Evolutionary conservation across 2,797 vertebrate species (phyloP).

Genomic region (Hydrolagus colliei): DNA sequence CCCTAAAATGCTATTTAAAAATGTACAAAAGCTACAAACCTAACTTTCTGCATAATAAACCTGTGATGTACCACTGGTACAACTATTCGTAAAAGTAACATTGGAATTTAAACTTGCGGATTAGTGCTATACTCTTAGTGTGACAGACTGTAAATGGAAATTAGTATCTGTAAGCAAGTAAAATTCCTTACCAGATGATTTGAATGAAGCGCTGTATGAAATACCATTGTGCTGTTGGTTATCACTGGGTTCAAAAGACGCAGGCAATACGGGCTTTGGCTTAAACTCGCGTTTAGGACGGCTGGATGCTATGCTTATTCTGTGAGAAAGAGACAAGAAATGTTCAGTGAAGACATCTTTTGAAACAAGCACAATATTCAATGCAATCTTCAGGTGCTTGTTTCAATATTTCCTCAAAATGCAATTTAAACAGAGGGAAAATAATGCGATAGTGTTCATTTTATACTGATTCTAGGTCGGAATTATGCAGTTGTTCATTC

Average conservation of each 20-base stretch:
- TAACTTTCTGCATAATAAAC: no score
- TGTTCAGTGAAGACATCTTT: background rate
- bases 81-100: background rate
- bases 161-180: background rate
- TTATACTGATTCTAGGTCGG: no score
- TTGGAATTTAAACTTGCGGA: background rate
- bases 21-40: no score
- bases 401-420: no score
- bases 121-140: background rate
- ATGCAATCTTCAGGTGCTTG: no score
- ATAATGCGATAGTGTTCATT: no score
- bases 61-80: no score
- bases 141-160: background rate
- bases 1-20: no score
- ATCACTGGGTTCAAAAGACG: slow-evolving; percentile 56
- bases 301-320: slow-evolving; percentile 67
- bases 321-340: slow-evolving; percentile 45
- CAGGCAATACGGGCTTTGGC: slow-evolving; percentile 60
- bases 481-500: no score
- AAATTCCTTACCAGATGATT: slow-evolving; percentile 63
- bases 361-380: no score
- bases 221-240: slow-evolving; percentile 69
- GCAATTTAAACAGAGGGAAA: no score
- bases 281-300: slow-evolving; percentile 70
- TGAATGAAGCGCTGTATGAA: slow-evolving; percentile 58